Conservation (phyloP, 2,113 vertebrate genomes). For the Peromyscus californicus region DNA sequence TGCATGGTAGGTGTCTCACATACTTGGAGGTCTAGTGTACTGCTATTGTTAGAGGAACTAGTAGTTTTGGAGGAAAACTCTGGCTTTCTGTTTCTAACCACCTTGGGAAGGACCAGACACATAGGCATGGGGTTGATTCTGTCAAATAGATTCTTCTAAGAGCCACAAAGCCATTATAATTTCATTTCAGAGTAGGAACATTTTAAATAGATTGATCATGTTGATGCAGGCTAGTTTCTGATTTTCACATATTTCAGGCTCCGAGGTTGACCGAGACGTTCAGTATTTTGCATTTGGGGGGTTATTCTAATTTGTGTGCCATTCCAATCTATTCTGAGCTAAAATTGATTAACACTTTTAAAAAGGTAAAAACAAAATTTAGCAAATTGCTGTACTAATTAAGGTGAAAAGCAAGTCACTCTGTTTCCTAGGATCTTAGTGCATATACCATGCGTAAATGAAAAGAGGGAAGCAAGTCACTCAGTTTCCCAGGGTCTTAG, state of each 20-base stretch:
- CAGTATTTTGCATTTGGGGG: constrained; percentile 77
- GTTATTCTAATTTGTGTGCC: constrained; percentile 79
- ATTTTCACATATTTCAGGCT: constrained; percentile 64
- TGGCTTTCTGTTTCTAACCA: neutral
- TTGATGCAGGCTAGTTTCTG: constrained; percentile 58
- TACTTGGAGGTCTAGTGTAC: neutral
- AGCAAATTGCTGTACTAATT: constrained; percentile 81
- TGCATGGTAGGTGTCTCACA: neutral
- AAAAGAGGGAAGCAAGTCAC: constrained; percentile 68
- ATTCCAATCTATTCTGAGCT: constrained; percentile 80
- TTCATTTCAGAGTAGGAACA: constrained; percentile 66
- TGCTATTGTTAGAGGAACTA: neutral
- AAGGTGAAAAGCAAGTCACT: constrained; percentile 80
- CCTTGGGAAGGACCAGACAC: constrained; percentile 60
- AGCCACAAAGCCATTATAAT: constrained; percentile 72
- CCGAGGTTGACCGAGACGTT: constrained; percentile 70
- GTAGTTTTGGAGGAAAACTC: neutral
- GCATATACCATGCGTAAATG: constrained; percentile 51
- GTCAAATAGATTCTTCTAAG: constrained; percentile 17
- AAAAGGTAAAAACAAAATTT: constrained; percentile 83
- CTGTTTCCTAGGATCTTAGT: constrained; percentile 63
- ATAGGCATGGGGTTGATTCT: constrained; percentile 9
- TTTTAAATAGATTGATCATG: constrained; percentile 68
- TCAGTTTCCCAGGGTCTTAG: constrained; percentile 65
- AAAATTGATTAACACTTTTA: constrained; percentile 83